Percentiles rank a stretch among this genome's conserved stretches.
Conservation (phyloP, 2,797 vertebrate species). For the Allobates femoralis region DNA sequence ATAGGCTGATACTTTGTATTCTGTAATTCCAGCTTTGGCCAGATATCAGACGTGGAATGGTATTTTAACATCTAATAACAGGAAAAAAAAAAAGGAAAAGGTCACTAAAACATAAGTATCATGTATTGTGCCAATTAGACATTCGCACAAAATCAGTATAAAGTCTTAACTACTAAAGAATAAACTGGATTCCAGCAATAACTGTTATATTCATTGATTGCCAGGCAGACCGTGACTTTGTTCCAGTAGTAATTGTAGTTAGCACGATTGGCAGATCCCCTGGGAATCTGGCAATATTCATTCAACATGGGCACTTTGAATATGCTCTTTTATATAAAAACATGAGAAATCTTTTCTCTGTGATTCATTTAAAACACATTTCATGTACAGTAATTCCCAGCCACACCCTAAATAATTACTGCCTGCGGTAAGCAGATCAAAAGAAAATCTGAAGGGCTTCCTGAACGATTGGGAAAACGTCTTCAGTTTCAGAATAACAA, state of each 20-base stretch:
- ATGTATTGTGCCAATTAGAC: neutral
- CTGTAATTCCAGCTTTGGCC: no score
- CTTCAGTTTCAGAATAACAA: constrained; percentile 55
- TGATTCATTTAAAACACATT: constrained; percentile 50
- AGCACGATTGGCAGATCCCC: constrained; percentile 4
- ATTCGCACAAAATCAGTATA: neutral
- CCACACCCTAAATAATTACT: constrained; percentile 51
- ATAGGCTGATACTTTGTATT: no score
- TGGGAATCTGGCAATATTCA: constrained; percentile 21
- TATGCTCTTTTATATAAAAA: constrained; percentile 36
- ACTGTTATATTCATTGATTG: constrained; percentile 33
- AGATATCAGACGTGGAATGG: no score
- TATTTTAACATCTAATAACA: neutral
- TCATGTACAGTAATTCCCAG: constrained; percentile 51
- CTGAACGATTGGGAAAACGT: constrained; percentile 49
- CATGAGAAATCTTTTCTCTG: constrained; percentile 34
- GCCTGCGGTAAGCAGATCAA: constrained; percentile 46
- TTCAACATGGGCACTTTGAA: constrained; percentile 41
- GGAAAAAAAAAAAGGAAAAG: neutral
- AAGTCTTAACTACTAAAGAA: neutral
- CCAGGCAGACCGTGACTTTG: neutral
- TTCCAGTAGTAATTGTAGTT: constrained; percentile 28
- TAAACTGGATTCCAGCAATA: neutral
- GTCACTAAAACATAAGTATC: neutral
- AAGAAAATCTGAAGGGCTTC: constrained; percentile 53